Evolutionary conservation across 2,113 vertebrate genomes (phyloP).

Genomic region (Trichechus manatus): DNA sequence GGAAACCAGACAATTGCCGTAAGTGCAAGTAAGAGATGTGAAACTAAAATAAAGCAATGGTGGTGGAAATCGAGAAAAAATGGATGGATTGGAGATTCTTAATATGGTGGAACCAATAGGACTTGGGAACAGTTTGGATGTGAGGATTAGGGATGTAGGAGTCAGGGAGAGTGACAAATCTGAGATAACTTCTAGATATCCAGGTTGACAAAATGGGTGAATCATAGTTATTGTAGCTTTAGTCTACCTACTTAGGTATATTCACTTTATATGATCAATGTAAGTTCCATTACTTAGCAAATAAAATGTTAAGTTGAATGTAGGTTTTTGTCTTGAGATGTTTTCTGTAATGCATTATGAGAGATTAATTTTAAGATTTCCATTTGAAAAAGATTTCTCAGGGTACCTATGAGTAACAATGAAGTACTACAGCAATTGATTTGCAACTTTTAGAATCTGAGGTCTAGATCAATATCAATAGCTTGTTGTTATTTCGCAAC

Average conservation of each 20-base stretch:
- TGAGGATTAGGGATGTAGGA: not conserved
- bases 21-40: no score
- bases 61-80: not conserved
- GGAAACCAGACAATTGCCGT: not conserved
- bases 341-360: conserved; percentile 25
- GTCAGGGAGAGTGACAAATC: not conserved
- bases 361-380: conserved; percentile 59
- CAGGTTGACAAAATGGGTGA: not conserved
- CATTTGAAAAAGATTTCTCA: not conserved
- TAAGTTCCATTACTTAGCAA: not conserved
- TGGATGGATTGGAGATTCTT: not conserved
- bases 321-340: conserved; percentile 16
- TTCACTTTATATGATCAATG: not conserved
- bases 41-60: not conserved
- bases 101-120: no score
- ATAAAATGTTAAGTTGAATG: not conserved
- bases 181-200: not conserved
- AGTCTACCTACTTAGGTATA: not conserved
- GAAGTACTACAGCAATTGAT: conserved; percentile 61
- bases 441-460: conserved; percentile 63
- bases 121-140: not conserved
- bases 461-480: conserved; percentile 30
- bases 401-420: not conserved
- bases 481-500: not conserved
- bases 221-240: not conserved